Percentiles rank a stretch among this genome's conserved stretches.
phyloP scores from a whole-genome alignment of 2,888 invertebrate species.

The Drosophila phalerata region DNA sequence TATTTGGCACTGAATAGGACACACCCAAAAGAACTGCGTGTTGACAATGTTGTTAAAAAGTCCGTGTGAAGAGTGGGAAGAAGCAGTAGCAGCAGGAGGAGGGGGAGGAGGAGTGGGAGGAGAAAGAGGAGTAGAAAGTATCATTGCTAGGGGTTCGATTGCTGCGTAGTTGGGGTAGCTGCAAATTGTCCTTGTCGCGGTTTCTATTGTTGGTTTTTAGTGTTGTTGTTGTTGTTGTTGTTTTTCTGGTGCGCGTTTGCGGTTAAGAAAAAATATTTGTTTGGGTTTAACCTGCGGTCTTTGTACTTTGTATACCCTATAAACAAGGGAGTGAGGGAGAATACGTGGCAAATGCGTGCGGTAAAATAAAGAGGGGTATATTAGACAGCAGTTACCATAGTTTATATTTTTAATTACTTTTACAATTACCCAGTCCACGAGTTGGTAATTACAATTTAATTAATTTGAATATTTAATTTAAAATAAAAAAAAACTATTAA shows the following conservation, averaged over 20 bases:
- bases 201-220: slow-evolving; percentile 29
- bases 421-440: no score
- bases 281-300: slow-evolving; percentile 28
- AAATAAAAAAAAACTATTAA: no score
- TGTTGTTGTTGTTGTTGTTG: slow-evolving; percentile 9
- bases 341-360: not conserved
- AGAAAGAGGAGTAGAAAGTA: not conserved
- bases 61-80: not conserved
- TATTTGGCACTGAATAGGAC: slow-evolving; percentile 32
- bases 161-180: not conserved
- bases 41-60: slow-evolving; percentile 6
- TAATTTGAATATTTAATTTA: no score
- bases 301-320: slow-evolving; percentile 34
- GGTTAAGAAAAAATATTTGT: slow-evolving; percentile 49
- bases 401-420: not conserved
- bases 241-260: slow-evolving; percentile 24
- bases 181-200: slow-evolving; percentile 7
- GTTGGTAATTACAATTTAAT: no score
- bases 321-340: not conserved
- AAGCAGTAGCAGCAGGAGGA: not conserved
- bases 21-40: slow-evolving; percentile 47
- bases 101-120: not conserved
- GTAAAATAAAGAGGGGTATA: not conserved
- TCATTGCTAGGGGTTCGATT: not conserved
- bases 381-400: not conserved